phyloP scores from a whole-genome alignment of 2,113 vertebrate genomes.

The Pterocles burchelli region DNA sequence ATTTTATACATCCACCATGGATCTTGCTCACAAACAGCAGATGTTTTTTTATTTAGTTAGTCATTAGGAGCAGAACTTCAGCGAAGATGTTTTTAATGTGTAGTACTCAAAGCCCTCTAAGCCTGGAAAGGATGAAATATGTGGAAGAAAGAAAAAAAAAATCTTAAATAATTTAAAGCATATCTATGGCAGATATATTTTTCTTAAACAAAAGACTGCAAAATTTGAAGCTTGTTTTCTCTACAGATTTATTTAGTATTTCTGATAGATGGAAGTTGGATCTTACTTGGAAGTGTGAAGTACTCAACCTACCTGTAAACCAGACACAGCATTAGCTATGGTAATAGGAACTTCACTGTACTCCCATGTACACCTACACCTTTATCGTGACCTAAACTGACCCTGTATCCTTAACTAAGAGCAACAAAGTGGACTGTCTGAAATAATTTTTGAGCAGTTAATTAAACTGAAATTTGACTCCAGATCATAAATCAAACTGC shows the following conservation, averaged over 20 bases:
- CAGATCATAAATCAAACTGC: not conserved
- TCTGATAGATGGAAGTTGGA: not conserved
- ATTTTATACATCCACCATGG: not conserved
- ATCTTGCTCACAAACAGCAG: not conserved
- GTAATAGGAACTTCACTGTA: not conserved
- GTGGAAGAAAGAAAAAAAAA: not conserved
- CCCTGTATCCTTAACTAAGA: not conserved
- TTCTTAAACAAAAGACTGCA: not conserved
- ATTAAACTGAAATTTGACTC: not conserved
- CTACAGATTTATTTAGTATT: not conserved
- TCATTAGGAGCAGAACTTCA: not conserved
- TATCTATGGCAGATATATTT: not conserved
- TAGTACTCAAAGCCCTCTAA: not conserved
- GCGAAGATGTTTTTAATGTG: not conserved
- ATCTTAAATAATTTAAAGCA: not conserved
- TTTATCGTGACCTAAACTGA: not conserved
- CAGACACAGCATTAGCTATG: not conserved
- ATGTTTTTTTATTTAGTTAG: not conserved
- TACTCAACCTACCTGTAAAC: not conserved
- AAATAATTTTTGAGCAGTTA: not conserved
- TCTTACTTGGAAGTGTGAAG: not conserved
- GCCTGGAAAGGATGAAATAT: not conserved
- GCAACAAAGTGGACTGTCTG: not conserved
- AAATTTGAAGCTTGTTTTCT: not conserved
- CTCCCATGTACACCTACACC: not conserved